Conservation (phyloP, 2,113 vertebrate species). For the Pseudonaja textilis region DNA sequence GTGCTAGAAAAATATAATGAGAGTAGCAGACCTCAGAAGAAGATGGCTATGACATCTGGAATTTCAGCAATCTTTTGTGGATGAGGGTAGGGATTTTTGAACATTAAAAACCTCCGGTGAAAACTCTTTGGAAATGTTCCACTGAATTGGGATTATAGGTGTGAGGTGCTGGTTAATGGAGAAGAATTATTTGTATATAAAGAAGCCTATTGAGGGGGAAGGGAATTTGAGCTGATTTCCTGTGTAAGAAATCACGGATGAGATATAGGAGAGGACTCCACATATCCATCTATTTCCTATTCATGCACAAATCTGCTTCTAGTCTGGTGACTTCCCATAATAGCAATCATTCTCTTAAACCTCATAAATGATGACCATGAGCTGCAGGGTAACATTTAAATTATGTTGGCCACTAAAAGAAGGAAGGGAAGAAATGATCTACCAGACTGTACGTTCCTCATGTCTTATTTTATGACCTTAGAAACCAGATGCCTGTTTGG, state of each 20-base stretch:
- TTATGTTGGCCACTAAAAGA: slow-evolving; percentile 29
- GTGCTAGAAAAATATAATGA: not conserved
- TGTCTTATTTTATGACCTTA: slow-evolving; percentile 48
- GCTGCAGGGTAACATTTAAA: not conserved
- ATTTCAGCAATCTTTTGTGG: not conserved
- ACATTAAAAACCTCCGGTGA: not conserved
- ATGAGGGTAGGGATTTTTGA: not conserved
- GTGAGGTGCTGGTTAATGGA: not conserved
- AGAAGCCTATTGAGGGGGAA: not conserved
- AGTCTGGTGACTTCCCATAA: not conserved
- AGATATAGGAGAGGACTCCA: not conserved
- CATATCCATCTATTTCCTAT: not conserved
- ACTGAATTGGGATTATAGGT: not conserved
- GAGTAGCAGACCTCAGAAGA: not conserved
- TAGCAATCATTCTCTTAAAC: not conserved
- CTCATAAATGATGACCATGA: not conserved
- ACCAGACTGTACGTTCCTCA: slow-evolving; percentile 39
- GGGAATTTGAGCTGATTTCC: not conserved
- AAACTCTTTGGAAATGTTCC: not conserved
- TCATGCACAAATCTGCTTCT: not conserved
- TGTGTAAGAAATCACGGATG: not conserved
- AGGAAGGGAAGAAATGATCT: slow-evolving; percentile 13
- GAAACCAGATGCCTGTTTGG: slow-evolving; percentile 35
- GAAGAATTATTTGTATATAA: not conserved
- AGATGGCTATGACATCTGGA: not conserved